Evolutionary conservation across 2,888 invertebrate genomes (phyloP).

Genomic region (Drosophila picticornis): DNA sequence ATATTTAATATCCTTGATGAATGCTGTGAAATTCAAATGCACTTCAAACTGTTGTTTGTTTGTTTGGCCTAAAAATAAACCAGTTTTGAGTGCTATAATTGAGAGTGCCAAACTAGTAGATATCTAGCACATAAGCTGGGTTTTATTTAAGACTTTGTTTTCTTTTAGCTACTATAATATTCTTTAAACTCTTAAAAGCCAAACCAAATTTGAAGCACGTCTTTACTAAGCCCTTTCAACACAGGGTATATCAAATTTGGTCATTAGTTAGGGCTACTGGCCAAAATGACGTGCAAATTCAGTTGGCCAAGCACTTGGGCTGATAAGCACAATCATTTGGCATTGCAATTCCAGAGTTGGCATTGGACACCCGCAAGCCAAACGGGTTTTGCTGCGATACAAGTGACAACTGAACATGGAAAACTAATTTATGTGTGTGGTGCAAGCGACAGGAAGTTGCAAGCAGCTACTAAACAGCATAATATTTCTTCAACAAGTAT

Average conservation of each 20-base stretch:
- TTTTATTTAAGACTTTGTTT: background rate
- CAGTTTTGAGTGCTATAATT: no score
- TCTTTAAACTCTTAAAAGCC: rapidly evolving
- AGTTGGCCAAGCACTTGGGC: slow-evolving; percentile 9
- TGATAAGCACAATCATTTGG: slow-evolving; percentile 64
- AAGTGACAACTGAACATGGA: slow-evolving; percentile 84
- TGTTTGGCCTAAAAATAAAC: background rate
- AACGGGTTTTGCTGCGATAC: slow-evolving; percentile 66
- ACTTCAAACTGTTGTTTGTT: slow-evolving; percentile 1
- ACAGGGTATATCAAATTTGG: slow-evolving; percentile 19
- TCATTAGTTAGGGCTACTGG: slow-evolving; percentile 52
- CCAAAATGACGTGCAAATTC: slow-evolving; percentile 68
- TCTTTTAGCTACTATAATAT: background rate
- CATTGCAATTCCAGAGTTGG: slow-evolving; percentile 39
- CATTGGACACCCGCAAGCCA: slow-evolving; percentile 66
- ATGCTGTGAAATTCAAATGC: slow-evolving; percentile 25
- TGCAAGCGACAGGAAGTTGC: slow-evolving; percentile 63
- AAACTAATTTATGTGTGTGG: slow-evolving; percentile 84
- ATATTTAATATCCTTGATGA: background rate
- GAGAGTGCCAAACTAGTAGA: background rate
- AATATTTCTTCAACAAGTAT: slow-evolving; percentile 6
- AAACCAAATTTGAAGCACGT: background rate
- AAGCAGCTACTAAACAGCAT: slow-evolving; percentile 16
- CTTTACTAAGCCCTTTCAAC: background rate
- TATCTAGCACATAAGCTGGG: background rate